Base-by-base conservation (phyloP, 2,797 vertebrate genomes). In the Heliangelus exortis region DNA sequence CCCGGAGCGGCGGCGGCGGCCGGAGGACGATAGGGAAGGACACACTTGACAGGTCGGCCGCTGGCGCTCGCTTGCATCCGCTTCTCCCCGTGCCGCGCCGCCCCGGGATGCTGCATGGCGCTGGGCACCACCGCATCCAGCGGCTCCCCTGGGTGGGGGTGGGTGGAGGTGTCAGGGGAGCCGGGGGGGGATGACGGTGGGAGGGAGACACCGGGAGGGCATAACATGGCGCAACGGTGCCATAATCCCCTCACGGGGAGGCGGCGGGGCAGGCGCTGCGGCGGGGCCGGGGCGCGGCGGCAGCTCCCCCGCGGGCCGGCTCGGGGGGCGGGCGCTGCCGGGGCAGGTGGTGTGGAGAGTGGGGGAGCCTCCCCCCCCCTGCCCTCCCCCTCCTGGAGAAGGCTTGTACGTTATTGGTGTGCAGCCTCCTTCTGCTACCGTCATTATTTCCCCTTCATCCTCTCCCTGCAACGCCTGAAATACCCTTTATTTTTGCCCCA, bases 191-290 rank as follows among this genome's bases (percentile, higher is more conserved):
- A 12, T 6, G 39, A 33, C 47, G n/a, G 47, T 26, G 25, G 28
- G 4, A 21, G 84, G 54, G 71, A 72, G 68, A 79, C 67, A 26
- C 15, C 33, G 43, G 31, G 73, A 89, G 95, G 94, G 95, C 87
- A 67, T 36, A 97, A 95, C 88, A 97, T 97, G 96, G 93, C 97
- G 97, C 93, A 59, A 87, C 31, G 72, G 67, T 82, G 87, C 74
- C 94, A 92, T 97, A 77, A 96, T 96, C 96, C 57, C 36, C 58
- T 89, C 10, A 8, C 73, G 51, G 80, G 43, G 72, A 57, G 71
- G 82, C 82, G 19, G 92, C 57, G 80, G 36, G 59, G 86, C 61
- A 66, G 61, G 71, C 84, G 84, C 88, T 74, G 93, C 93, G 33
- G 94, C 41, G 54, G 82, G 76, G 77, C 78, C 84, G 88, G 50